Evolutionary conservation across 1,140 invertebrate species (phyloP).

Genomic region (Delia radicum): DNA sequence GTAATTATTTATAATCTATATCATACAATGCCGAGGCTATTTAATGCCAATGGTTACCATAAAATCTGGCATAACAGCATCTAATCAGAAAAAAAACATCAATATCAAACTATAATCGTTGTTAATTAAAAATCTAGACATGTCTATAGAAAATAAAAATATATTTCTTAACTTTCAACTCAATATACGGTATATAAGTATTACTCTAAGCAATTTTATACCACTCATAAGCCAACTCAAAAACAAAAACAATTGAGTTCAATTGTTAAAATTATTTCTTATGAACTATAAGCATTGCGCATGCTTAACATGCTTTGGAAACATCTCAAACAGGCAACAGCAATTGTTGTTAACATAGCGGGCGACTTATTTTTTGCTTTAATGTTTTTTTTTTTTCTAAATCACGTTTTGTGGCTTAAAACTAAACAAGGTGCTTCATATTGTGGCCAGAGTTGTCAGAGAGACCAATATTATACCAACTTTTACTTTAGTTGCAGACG

Average conservation of each 20-base stretch:
- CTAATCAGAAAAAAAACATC: too few relatives aligned
- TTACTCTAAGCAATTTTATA: too few relatives aligned
- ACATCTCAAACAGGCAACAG: background rate
- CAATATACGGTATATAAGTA: too few relatives aligned
- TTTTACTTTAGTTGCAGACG: slow-evolving; percentile 34
- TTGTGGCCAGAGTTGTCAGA: background rate
- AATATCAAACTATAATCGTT: background rate
- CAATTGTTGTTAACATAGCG: background rate
- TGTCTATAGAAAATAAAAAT: background rate
- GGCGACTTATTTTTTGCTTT: background rate
- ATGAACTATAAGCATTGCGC: background rate
- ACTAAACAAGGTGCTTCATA: background rate
- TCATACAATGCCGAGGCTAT: slow-evolving; percentile 3
- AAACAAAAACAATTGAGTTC: background rate
- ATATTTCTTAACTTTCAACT: too few relatives aligned
- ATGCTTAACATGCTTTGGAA: slow-evolving; percentile 4
- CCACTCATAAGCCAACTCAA: too few relatives aligned
- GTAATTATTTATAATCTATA: background rate
- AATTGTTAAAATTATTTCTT: background rate
- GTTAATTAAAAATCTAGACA: background rate
- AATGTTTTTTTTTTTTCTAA: background rate
- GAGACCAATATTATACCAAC: slow-evolving; percentile 8
- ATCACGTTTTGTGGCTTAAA: slow-evolving; percentile 14
- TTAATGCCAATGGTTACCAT: background rate
- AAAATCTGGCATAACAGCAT: background rate